Evolutionary conservation across 1,140 invertebrate species (phyloP).

Genomic region (Drosophila ambigua): DNA sequence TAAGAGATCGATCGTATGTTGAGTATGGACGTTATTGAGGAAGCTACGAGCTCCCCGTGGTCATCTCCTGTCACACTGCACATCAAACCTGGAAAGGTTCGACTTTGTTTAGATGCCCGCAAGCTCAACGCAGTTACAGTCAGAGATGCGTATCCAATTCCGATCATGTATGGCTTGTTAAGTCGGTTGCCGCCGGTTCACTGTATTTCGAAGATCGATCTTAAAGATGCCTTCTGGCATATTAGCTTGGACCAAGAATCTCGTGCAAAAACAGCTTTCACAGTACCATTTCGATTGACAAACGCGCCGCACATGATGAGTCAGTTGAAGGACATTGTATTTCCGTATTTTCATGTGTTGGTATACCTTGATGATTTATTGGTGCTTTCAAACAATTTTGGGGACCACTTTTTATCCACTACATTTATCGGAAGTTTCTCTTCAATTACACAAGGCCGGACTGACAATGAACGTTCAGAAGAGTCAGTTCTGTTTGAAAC

Average conservation of each 20-base stretch:
- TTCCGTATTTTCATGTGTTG: conserved; percentile 68
- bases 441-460: neutral
- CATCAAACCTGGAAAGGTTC: too few species aligned
- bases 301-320: conserved; percentile 29
- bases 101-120: too few species aligned
- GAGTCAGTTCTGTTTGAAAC: neutral
- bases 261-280: conserved; percentile 4
- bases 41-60: too few species aligned
- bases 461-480: conserved; percentile 3
- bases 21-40: too few species aligned
- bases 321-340: conserved; percentile 48
- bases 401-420: conserved; percentile 5
- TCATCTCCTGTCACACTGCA: too few species aligned
- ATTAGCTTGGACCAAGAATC: neutral
- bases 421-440: neutral
- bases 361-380: conserved; percentile 43
- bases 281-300: conserved; percentile 11
- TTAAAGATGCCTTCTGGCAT: conserved; percentile 13
- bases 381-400: conserved; percentile 12
- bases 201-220: conserved; percentile 1
- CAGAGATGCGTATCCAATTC: conserved; percentile 13
- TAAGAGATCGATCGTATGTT: too few species aligned
- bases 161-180: neutral
- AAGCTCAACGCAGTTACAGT: neutral
- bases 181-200: neutral